These are phyloP conservation scores for Podotricha telesiphe DNA, from an alignment of 2,888 invertebrate species.

Conservation along the genomic window DNA sequence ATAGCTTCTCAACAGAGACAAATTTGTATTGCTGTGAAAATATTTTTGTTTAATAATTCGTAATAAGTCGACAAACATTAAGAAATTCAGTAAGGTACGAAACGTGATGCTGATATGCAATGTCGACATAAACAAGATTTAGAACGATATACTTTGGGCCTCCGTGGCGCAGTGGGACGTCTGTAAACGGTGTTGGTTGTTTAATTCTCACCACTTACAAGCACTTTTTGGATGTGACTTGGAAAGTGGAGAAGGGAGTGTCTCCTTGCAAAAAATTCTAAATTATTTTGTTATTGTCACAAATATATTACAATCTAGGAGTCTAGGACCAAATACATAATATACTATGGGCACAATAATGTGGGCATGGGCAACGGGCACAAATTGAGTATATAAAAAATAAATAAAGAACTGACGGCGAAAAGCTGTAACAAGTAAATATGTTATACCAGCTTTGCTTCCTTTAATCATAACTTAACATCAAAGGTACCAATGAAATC, in stretches of 20 bases:
- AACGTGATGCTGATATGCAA: background rate
- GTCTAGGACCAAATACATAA: no score
- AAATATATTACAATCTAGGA: background rate
- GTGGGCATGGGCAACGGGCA: no score
- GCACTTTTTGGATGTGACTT: no score
- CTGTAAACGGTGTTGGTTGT: no score
- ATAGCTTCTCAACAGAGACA: constrained; percentile 32
- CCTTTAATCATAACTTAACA: background rate
- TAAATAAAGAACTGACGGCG: background rate
- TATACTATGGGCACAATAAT: no score
- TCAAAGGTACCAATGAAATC: constrained; percentile 1
- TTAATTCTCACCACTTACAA: no score
- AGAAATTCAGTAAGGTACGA: constrained; percentile 4
- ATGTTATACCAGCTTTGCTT: background rate
- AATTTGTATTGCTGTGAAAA: constrained; percentile 35
- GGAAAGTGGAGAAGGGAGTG: no score
- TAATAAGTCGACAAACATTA: constrained; percentile 10
- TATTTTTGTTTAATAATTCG: constrained; percentile 33
- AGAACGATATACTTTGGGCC: background rate
- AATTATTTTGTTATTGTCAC: background rate
- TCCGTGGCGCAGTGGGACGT: no score
- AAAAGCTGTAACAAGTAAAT: background rate
- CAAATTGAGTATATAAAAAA: background rate
- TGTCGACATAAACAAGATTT: background rate
- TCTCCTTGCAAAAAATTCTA: no score